phyloP scores from a whole-genome alignment of 1,140 invertebrate genomes.

The Vanessa tameamea region DNA sequence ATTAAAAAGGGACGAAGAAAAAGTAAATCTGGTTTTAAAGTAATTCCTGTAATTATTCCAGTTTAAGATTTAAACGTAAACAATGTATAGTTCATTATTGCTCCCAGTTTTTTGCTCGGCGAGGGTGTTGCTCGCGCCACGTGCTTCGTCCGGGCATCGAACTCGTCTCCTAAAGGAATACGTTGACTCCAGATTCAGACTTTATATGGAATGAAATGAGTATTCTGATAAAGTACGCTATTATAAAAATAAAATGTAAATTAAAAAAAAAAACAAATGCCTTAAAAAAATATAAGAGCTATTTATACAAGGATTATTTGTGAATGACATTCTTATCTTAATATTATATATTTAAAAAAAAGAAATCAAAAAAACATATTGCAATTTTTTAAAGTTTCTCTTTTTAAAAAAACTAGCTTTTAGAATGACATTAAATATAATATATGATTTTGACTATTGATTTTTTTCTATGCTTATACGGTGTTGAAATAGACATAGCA shows the following conservation, averaged over 20 bases:
- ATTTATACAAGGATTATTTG: too few relatives aligned
- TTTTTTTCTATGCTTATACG: too few relatives aligned
- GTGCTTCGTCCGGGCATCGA: constrained; percentile 61
- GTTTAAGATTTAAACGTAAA: constrained; percentile 29
- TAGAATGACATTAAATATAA: not conserved
- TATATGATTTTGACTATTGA: not conserved
- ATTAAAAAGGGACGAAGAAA: not conserved
- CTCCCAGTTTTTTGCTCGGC: constrained; percentile 60
- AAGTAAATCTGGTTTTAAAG: not conserved
- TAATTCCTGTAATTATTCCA: not conserved
- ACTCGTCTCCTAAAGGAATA: constrained; percentile 65
- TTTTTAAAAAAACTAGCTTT: not conserved
- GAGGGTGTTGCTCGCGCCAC: constrained; percentile 62
- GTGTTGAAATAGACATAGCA: too few relatives aligned
- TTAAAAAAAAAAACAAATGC: not conserved
- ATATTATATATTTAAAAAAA: not conserved
- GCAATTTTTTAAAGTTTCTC: not conserved
- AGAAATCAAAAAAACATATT: not conserved
- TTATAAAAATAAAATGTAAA: constrained; percentile 2
- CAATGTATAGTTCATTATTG: constrained; percentile 34
- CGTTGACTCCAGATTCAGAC: constrained; percentile 38
- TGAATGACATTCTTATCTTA: not conserved
- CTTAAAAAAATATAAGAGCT: not conserved
- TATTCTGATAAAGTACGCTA: not conserved
- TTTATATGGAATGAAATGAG: constrained; percentile 24